Percentiles rank a stretch among this genome's conserved stretches.
Conservation (phyloP, 2,113 vertebrate genomes). For the Menidia beryllina region DNA sequence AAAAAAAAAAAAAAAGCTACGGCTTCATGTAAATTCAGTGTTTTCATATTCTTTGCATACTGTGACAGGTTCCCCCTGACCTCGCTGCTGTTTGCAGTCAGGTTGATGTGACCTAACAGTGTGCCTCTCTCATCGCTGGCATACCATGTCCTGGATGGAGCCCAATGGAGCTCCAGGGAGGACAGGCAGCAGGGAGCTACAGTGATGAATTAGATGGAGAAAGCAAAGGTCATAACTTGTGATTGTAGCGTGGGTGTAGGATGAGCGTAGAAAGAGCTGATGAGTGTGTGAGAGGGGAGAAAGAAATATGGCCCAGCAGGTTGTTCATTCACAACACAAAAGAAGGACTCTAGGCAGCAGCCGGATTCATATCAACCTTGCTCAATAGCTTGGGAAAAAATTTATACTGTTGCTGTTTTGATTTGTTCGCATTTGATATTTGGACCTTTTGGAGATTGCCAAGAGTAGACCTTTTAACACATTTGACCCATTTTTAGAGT, state of each 20-base stretch:
- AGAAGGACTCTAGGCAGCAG: conserved; percentile 32
- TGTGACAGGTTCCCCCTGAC: conserved; percentile 62
- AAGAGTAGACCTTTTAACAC: conserved; percentile 60
- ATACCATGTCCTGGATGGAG: conserved; percentile 56
- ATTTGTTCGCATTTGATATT: conserved; percentile 68
- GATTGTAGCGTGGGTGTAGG: conserved; percentile 78
- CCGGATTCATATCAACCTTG: conserved; percentile 49
- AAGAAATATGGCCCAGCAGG: conserved; percentile 61
- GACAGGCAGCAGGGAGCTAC: conserved; percentile 68
- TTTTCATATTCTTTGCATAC: conserved; percentile 25
- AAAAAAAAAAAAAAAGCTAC: not conserved
- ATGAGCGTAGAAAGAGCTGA: conserved; percentile 70
- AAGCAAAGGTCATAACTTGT: conserved; percentile 79
- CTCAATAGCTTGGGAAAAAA: conserved; percentile 46
- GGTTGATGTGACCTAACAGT: conserved; percentile 80
- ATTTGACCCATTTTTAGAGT: conserved; percentile 60
- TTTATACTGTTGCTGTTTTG: conserved; percentile 51
- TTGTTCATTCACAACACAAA: conserved; percentile 67
- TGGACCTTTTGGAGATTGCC: conserved; percentile 56
- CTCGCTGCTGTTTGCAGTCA: conserved; percentile 63
- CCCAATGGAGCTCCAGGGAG: conserved; percentile 72
- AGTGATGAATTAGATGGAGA: conserved; percentile 77
- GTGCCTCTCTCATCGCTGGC: conserved; percentile 46
- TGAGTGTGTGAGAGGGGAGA: conserved; percentile 63
- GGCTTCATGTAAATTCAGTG: conserved; percentile 12